These are phyloP conservation scores for Ctena decussata DNA, from an alignment of 2,888 invertebrate species.

Conservation along the genomic window DNA sequence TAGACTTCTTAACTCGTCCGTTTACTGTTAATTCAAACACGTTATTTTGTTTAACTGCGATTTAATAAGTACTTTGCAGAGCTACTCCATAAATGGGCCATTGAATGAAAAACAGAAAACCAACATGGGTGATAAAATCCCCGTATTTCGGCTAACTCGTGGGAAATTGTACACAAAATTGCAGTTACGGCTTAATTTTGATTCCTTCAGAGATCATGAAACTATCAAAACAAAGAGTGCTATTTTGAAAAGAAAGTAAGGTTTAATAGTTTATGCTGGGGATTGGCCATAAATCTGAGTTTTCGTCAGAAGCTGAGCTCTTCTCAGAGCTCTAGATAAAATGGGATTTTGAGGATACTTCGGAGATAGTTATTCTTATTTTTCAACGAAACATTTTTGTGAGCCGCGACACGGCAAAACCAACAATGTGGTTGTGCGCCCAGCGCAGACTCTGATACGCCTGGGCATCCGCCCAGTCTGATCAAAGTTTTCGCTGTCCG, in stretches of 20 bases:
- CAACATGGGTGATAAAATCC: neutral
- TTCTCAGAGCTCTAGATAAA: too few relatives aligned
- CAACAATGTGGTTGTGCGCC: too few relatives aligned
- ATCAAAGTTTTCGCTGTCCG: too few relatives aligned
- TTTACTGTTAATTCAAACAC: neutral
- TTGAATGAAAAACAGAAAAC: neutral
- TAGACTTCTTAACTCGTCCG: neutral
- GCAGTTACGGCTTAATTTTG: neutral
- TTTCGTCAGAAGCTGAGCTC: too few relatives aligned
- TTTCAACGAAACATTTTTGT: too few relatives aligned
- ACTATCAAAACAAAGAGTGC: neutral
- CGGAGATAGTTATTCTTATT: too few relatives aligned
- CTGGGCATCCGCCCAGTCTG: too few relatives aligned
- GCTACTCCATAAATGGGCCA: neutral
- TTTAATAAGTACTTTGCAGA: neutral
- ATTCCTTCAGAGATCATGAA: neutral
- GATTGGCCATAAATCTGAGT: too few relatives aligned
- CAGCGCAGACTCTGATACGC: too few relatives aligned
- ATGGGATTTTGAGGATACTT: too few relatives aligned
- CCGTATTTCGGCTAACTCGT: neutral
- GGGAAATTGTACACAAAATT: slow-evolving; percentile 1
- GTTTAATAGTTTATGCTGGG: too few relatives aligned
- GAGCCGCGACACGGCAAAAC: too few relatives aligned
- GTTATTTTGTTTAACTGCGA: neutral
- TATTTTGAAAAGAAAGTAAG: neutral